Percentiles rank a stretch among this genome's conserved stretches.
phyloP scores from a whole-genome alignment of 2,888 invertebrate genomes.

The Rosalia funebris region DNA sequence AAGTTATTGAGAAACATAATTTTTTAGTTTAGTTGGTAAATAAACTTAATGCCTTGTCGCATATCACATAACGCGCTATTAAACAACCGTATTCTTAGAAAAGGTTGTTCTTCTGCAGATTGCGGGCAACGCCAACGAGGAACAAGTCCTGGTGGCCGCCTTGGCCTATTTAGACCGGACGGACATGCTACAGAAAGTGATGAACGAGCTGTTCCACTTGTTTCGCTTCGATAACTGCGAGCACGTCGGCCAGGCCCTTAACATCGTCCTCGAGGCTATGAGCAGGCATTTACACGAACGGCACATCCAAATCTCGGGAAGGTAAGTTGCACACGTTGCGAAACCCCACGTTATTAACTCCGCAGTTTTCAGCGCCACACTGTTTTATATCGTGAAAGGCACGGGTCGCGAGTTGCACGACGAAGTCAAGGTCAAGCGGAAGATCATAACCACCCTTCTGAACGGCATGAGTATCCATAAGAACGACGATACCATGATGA shows the following conservation, averaged over 20 bases:
- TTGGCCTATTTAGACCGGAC: slow-evolving; percentile 85
- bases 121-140: slow-evolving; percentile 90
- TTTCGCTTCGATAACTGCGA: slow-evolving; percentile 86
- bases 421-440: slow-evolving; percentile 75
- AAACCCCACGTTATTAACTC: no score
- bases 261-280: slow-evolving; percentile 90
- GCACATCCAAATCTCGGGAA: slow-evolving; percentile 92
- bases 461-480: slow-evolving; percentile 90
- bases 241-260: slow-evolving; percentile 78
- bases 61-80: no score
- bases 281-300: slow-evolving; percentile 85
- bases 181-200: slow-evolving; percentile 81
- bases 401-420: slow-evolving; percentile 79
- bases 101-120: slow-evolving; percentile 69
- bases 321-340: slow-evolving; percentile 65
- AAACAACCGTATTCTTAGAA: no score
- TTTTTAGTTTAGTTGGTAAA: no score
- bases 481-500: slow-evolving; percentile 91
- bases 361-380: slow-evolving; percentile 84
- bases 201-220: slow-evolving; percentile 90
- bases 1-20: no score
- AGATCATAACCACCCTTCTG: slow-evolving; percentile 83
- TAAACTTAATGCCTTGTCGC: no score
- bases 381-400: slow-evolving; percentile 94
- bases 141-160: slow-evolving; percentile 88